Base-by-base conservation (phyloP, 2,888 invertebrate species). In the Agrilus cyanescens region DNA sequence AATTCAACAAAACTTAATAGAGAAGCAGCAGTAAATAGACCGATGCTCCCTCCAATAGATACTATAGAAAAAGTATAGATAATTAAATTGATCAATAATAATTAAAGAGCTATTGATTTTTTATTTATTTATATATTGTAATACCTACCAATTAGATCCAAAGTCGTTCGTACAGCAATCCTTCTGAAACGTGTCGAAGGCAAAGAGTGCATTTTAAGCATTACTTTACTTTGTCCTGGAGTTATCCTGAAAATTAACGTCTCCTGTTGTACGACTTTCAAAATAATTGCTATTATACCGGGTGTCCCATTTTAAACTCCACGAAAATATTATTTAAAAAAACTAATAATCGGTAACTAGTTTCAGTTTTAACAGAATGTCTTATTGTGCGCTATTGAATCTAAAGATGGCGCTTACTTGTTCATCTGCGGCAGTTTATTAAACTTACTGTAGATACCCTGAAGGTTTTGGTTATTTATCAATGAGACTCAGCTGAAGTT, bases 21-120 rank as follows among this genome's bases (percentile, higher is more conserved):
- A 1, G 77, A 77, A 14, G 76, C 77, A 14, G 76, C 77, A 49
- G 76, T 73, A 54, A 77, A 78, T 10, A 76, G 69, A 0, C 76
- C 76, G 1, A 72, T 71, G 0, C 74, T 71, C n/a, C 76, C 75
- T 4, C 77, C 77, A 36, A 76, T 64, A 45, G 76, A 76, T 51
- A 77, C 77, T 77, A 64, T 41, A 72, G 68, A 50, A 44, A 32
- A 49, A 48, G 8, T 7, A 43, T 38, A 44, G 37, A 38, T 18
- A 42, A 43, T n/a, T 7, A 38, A 10, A 31, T 12, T 37, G 36
- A 5, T 41, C 14, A 18, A 44, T 14, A 35, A n/a, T n/a, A 32
- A 16, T 29, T 12, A 29, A 7, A 12, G 30, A 40, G 8, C n/a
- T 29, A 29, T 20, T 40, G 4, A 16, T 40, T n/a, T 25, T 43